Base-by-base conservation (phyloP, 2,113 vertebrate genomes). In the Vombatus ursinus region DNA sequence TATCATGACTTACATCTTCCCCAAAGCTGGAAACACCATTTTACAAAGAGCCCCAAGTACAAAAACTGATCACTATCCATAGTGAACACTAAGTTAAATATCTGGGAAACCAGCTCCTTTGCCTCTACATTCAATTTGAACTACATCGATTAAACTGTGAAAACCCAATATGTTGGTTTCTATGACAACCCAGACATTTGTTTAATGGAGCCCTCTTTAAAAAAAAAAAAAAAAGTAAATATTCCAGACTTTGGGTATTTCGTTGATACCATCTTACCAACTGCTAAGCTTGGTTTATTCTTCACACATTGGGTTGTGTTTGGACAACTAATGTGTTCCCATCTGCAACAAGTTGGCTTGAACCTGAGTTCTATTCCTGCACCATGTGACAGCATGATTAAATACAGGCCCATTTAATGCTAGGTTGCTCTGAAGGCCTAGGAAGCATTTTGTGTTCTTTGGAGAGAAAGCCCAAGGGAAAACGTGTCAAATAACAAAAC, bases 101-200 rank as follows among this genome's bases (percentile, higher is more conserved):
- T 54, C 52, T 31, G 53, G 51, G 91, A 89, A 94, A 94, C 3
- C 95, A n/a, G 10, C 14, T 97, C 37, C 68, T 93, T 92, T 93
- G 47, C 90, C 77, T 68, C 48, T 93, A 50, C 96, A 92, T 94
- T 95, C 97, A 94, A 93, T 95, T 49, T 92, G 54, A 61, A 95
- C 91, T 94, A 93, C 57, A 93, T 24, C 23, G 96, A 93, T 95
- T 95, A 92, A 97, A 96, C 61, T 84, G 93, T 84, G 94, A 96
- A 95, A 93, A 93, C 89, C 44, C 94, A 16, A 52, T 90, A 95
- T 91, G n/a, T 44, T 6, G 52, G 95, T 98, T 97, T 96, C 98
- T 96, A 97, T 96, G 96, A 96, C 96, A 98, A 97, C 94, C 95
- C 95, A 61, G 90, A 94, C 94, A 97, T 94, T 94, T 94, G 57